Evolutionary conservation across 2,888 invertebrate species (phyloP).

Genomic region (Microctonus aethiopoides): DNA sequence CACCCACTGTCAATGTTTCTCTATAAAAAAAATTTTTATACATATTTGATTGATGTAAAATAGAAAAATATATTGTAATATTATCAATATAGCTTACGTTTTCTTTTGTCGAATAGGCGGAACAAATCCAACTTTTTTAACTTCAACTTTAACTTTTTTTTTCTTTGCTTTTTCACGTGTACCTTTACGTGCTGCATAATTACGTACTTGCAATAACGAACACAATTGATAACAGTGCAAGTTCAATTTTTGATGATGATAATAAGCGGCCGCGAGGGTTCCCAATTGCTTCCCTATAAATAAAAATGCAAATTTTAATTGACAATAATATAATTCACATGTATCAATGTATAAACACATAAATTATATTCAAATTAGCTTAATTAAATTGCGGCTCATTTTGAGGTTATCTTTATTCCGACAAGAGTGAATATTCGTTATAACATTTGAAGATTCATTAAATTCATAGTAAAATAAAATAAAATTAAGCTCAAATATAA

Average conservation of each 20-base stretch:
- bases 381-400: too few species aligned
- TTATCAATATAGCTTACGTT: conserved; percentile 65
- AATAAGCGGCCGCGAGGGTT: neutral
- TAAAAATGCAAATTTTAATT: neutral
- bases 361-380: too few species aligned
- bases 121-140: conserved; percentile 80
- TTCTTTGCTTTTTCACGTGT: conserved; percentile 81
- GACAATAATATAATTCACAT: too few species aligned
- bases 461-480: too few species aligned
- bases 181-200: conserved; percentile 85
- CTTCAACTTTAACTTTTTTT: conserved; percentile 80
- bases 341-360: too few species aligned
- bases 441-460: too few species aligned
- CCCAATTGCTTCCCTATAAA: conserved; percentile 4
- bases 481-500: too few species aligned
- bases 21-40: conserved; percentile 63
- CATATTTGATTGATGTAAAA: too few species aligned
- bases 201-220: conserved; percentile 52
- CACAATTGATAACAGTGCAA: conserved; percentile 28
- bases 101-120: conserved; percentile 76
- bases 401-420: too few species aligned
- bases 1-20: conserved; percentile 64
- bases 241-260: conserved; percentile 30
- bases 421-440: too few species aligned
- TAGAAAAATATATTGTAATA: too few species aligned